Percentiles rank a stretch among this genome's conserved stretches.
Evolutionary conservation across 2,113 vertebrate genomes (phyloP).

Genomic region (Tonatia bakeri): DNA sequence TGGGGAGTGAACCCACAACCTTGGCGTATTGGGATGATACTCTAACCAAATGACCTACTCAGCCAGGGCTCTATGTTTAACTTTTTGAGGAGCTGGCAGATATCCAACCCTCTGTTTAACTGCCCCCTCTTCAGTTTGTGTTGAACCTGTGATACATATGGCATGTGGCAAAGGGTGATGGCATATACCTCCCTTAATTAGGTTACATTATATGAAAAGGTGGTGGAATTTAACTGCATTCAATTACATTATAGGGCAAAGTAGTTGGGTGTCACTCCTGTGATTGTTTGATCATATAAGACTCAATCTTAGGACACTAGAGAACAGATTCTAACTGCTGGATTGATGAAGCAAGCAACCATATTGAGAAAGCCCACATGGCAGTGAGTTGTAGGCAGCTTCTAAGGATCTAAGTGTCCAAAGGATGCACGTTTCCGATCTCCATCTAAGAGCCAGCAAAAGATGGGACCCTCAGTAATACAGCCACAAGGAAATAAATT

Average conservation of each 20-base stretch:
- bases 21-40: too few species aligned
- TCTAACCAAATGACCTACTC: too few species aligned
- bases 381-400: background rate
- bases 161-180: background rate
- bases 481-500: background rate
- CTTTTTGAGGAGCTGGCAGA: background rate
- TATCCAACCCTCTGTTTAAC: background rate
- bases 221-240: background rate
- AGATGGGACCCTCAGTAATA: background rate
- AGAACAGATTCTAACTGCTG: background rate
- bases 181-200: background rate
- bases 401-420: background rate
- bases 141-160: background rate
- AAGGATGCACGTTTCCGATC: background rate
- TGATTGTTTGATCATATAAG: background rate
- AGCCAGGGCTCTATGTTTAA: too few species aligned
- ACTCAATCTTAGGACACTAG: background rate
- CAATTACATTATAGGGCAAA: background rate
- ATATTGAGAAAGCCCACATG: background rate
- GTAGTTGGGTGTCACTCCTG: background rate
- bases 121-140: background rate
- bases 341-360: background rate
- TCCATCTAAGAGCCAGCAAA: background rate
- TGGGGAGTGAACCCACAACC: too few species aligned
- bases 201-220: background rate